Evolutionary conservation across 1,140 invertebrate species (phyloP).

Genomic region (Metopolophium dirhodum): DNA sequence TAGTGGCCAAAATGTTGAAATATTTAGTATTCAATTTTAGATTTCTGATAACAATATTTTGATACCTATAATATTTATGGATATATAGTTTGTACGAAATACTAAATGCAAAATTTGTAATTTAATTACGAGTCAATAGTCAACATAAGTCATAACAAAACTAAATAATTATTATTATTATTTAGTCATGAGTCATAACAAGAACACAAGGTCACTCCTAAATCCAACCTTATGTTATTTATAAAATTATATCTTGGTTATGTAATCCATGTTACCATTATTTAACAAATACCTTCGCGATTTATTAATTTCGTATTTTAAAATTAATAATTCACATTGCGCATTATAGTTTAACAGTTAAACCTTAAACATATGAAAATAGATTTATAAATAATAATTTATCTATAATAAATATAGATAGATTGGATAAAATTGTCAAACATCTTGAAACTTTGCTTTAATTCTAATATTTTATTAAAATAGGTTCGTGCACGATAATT

Average conservation of each 20-base stretch:
- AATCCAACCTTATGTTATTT: conserved; percentile 8
- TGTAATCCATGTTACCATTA: not conserved
- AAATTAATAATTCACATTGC: not conserved
- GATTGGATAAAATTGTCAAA: not conserved
- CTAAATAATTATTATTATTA: too few species aligned
- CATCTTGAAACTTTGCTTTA: not conserved
- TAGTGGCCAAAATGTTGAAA: too few species aligned
- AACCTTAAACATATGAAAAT: not conserved
- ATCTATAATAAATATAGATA: too few species aligned
- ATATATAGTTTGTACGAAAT: not conserved
- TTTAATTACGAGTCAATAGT: not conserved
- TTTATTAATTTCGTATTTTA: not conserved
- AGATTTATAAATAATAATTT: not conserved
- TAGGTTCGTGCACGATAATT: not conserved
- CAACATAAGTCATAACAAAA: not conserved
- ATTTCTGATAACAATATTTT: not conserved
- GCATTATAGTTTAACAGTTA: too few species aligned
- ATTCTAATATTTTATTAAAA: not conserved
- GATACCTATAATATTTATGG: too few species aligned
- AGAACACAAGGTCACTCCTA: conserved; percentile 14
- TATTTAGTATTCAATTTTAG: not conserved
- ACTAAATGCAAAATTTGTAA: not conserved
- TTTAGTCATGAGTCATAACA: not conserved
- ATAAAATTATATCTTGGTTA: not conserved
- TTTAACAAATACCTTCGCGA: not conserved